Evolutionary conservation across 2,113 vertebrate genomes (phyloP).

Genomic region (Rhinopomastus cyanomelas): DNA sequence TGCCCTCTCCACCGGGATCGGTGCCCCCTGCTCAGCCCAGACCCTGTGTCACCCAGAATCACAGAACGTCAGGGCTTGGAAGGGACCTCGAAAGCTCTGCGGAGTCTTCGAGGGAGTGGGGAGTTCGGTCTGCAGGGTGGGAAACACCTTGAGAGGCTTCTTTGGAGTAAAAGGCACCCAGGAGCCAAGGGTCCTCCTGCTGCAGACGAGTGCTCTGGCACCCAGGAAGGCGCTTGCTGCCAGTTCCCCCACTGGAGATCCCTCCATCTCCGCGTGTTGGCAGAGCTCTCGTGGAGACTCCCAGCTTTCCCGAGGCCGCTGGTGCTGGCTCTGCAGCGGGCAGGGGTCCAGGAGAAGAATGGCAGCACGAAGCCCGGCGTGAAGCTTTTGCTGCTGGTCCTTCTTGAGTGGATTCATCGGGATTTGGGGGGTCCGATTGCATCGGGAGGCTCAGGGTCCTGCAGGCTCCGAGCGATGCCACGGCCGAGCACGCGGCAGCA

Average conservation of each 20-base stretch:
- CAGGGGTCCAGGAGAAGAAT: not conserved
- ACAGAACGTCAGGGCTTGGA: too few species aligned
- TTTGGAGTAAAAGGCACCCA: too few species aligned
- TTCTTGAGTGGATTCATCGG: slow-evolving; percentile 13
- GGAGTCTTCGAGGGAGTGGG: too few species aligned
- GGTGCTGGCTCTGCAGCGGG: not conserved
- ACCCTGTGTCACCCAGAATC: too few species aligned
- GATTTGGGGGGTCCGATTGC: slow-evolving; percentile 52
- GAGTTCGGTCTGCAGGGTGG: too few species aligned
- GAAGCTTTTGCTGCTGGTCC: slow-evolving; percentile 48
- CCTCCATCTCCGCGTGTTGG: not conserved
- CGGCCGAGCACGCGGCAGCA: not conserved
- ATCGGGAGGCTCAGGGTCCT: not conserved
- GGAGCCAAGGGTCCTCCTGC: too few species aligned
- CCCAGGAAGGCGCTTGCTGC: not conserved
- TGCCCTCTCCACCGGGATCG: too few species aligned
- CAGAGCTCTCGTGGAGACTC: not conserved
- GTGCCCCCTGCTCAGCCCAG: too few species aligned
- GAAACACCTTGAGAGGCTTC: too few species aligned
- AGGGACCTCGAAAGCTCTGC: too few species aligned
- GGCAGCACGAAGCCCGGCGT: slow-evolving; percentile 17
- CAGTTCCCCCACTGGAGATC: not conserved
- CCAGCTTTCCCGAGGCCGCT: not conserved
- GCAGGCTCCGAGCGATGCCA: not conserved
- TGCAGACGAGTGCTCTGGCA: not conserved